Evolutionary conservation across 2,797 vertebrate species (phyloP).

Genomic region (Amblyraja radiata): DNA sequence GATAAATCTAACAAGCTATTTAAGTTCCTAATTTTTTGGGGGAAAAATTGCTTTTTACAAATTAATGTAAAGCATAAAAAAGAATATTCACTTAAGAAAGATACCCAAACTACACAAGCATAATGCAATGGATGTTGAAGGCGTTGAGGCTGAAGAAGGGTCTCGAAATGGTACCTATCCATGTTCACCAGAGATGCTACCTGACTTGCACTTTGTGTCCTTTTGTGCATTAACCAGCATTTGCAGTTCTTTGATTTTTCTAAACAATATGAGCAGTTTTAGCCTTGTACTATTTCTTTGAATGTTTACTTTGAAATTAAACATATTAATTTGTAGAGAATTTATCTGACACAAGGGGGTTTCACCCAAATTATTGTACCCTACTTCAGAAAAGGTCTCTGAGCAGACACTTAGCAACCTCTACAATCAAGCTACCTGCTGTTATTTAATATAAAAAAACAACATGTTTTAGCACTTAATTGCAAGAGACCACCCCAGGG

Average conservation of each 20-base stretch:
- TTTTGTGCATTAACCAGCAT: too few relatives aligned
- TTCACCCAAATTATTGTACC: conserved; percentile 15
- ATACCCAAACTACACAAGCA: not conserved
- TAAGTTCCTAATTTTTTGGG: not conserved
- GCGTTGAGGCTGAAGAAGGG: too few relatives aligned
- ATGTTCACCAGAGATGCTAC: too few relatives aligned
- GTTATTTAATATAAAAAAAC: conserved; percentile 29
- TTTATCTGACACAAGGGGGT: not conserved
- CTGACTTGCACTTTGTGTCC: too few relatives aligned
- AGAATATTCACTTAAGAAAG: not conserved
- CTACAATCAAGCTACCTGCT: not conserved
- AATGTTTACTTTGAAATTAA: not conserved
- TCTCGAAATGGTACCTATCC: too few relatives aligned
- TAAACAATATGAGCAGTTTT: not conserved
- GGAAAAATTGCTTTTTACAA: not conserved
- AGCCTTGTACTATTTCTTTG: not conserved
- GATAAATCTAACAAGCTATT: not conserved
- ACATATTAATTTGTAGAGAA: not conserved
- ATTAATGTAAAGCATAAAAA: not conserved
- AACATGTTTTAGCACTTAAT: conserved; percentile 22
- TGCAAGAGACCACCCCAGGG: not conserved
- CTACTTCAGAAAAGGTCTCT: not conserved
- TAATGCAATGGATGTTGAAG: not conserved
- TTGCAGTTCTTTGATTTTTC: too few relatives aligned
- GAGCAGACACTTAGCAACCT: not conserved